Evolutionary conservation across 2,797 vertebrate genomes (phyloP).

Genomic region (Coccyzus lansbergi): DNA sequence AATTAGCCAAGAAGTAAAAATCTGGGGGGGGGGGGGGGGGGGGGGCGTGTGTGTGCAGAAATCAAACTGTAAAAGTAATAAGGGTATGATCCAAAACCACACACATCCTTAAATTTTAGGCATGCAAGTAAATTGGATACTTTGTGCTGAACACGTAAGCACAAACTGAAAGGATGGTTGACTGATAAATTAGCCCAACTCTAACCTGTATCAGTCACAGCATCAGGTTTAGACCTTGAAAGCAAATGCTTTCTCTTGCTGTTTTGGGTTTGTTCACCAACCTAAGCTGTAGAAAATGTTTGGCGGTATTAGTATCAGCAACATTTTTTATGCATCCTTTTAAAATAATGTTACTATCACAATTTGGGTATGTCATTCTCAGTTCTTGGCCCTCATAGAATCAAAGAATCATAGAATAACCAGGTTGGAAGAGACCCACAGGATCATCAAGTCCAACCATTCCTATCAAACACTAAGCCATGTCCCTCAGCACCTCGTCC

Average conservation of each 20-base stretch:
- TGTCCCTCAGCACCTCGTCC: too few species aligned
- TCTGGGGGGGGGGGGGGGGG: fast-evolving
- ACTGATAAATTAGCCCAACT: not conserved
- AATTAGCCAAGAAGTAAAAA: not conserved
- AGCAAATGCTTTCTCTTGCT: not conserved
- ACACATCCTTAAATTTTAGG: not conserved
- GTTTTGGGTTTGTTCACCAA: not conserved
- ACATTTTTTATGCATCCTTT: not conserved
- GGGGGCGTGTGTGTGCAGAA: not conserved
- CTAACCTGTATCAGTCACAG: not conserved
- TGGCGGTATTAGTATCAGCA: not conserved
- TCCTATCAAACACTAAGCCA: too few species aligned
- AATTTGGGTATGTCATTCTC: not conserved
- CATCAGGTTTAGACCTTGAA: not conserved
- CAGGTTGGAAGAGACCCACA: too few species aligned
- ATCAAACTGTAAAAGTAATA: not conserved
- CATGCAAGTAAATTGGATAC: not conserved
- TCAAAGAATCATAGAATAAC: too few species aligned
- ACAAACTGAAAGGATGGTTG: not conserved
- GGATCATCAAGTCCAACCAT: too few species aligned
- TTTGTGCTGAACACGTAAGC: not conserved
- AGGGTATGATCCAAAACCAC: not conserved
- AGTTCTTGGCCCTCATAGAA: not conserved
- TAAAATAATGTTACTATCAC: not conserved
- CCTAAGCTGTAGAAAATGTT: not conserved